Base-by-base conservation (phyloP, 2,797 vertebrate species). In the Chaunax sp. region DNA sequence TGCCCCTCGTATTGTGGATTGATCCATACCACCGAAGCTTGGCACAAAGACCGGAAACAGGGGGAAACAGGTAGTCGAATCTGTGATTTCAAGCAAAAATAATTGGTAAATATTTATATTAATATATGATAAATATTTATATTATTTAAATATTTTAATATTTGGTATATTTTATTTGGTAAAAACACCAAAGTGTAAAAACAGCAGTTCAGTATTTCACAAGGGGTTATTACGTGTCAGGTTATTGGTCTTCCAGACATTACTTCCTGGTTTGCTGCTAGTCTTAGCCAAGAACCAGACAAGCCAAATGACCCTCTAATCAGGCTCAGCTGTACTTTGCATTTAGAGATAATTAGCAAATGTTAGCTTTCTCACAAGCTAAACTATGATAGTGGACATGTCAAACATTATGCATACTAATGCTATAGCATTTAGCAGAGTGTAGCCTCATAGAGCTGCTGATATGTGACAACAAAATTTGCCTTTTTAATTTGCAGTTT, bases 211-310 rank as follows among this genome's bases (percentile, higher is more conserved):
- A 38, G 15, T 5, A 23, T 55, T 64, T 25, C 51, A 38, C 13
- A 30, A 30, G 28, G 28, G 4, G 4, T 4, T 30, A 30, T 30
- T 30, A 58, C 0, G 10, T 62, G 1, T n/a, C 22, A 19, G 37
- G 4, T 47, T 5, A n/a, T 63, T 41, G 16, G 30, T 67, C 66
- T 35, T 30, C n/a, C 23, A 16, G 40, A 6, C 25, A 2, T 25
- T 49, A 38, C 35, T 30, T 37, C 35, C 46, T 18, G 60, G 64
- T 69, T 44, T 61, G 45, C 3, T 10, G 56, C 51, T 44, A 14
- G 5, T 50, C 23, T 22, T 18, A 35, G 26, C 52, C 19, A 49
- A 45, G 19, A 65, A 45, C 23, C 4, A 46, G 23, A 43, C 22
- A 1, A 6, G 22, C 10, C 22, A 56, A 67, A 44, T 25, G 19